Conservation (phyloP, 2,113 vertebrate species). For the Thalassarche chlororhynchos region DNA sequence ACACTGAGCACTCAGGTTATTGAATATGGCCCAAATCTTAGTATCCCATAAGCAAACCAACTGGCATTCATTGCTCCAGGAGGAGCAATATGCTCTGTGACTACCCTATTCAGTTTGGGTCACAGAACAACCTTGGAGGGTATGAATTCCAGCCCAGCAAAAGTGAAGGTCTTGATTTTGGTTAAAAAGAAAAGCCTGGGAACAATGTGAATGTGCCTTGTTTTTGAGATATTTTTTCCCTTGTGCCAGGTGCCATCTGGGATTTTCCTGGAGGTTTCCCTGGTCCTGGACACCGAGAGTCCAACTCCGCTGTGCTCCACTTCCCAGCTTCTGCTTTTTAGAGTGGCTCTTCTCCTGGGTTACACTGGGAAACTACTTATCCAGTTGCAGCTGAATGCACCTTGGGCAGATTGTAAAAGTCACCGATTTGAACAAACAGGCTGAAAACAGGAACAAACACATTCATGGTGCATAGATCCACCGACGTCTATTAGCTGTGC, state of each 20-base stretch:
- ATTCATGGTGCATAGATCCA: fast-evolving
- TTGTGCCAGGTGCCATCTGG: neutral
- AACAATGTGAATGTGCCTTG: no score
- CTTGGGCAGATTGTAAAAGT: neutral
- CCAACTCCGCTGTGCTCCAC: neutral
- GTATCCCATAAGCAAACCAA: fast-evolving
- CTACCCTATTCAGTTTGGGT: fast-evolving
- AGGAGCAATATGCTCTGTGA: fast-evolving
- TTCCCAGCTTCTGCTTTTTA: neutral
- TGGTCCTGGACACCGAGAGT: neutral
- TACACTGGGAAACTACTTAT: neutral
- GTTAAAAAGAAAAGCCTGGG: neutral
- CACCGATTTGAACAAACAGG: neutral
- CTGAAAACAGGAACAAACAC: neutral
- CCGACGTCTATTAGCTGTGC: fast-evolving
- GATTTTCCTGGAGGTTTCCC: neutral
- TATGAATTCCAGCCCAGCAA: neutral
- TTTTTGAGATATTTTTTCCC: neutral
- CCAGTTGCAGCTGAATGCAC: neutral
- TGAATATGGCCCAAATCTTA: neutral
- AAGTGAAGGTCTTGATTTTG: neutral
- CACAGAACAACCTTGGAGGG: neutral
- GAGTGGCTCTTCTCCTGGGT: neutral
- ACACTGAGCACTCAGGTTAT: fast-evolving
- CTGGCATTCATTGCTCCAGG: fast-evolving